phyloP scores from a whole-genome alignment of 2,113 vertebrate species.

The Leptodactylus fuscus region DNA sequence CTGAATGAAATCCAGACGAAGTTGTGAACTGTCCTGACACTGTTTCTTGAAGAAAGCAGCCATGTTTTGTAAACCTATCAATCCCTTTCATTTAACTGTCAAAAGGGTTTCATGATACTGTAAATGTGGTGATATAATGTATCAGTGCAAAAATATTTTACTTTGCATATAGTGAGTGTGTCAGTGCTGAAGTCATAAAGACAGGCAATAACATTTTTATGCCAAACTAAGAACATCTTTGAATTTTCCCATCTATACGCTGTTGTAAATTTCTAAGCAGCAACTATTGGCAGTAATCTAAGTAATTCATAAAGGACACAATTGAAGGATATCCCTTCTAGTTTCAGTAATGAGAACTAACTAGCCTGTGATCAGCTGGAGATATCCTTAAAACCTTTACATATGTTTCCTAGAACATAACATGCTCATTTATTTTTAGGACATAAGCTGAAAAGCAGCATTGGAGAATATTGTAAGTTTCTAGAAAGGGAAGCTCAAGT shows the following conservation, averaged over 20 bases:
- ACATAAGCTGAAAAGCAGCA: not conserved
- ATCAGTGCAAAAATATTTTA: too few relatives aligned
- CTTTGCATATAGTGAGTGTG: too few relatives aligned
- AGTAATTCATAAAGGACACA: conserved; percentile 15
- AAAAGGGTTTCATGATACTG: too few relatives aligned
- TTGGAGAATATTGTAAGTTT: not conserved
- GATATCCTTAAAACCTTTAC: conserved; percentile 26
- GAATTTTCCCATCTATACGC: not conserved
- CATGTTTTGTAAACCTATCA: too few relatives aligned
- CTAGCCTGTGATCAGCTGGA: not conserved
- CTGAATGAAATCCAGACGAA: too few relatives aligned
- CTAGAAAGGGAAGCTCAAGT: not conserved
- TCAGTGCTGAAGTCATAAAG: too few relatives aligned
- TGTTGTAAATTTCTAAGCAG: not conserved
- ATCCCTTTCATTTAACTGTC: too few relatives aligned
- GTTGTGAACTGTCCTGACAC: too few relatives aligned
- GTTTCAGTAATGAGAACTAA: conserved; percentile 6
- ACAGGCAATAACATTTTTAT: too few relatives aligned
- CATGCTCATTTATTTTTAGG: not conserved
- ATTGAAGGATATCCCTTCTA: conserved; percentile 27
- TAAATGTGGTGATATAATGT: too few relatives aligned
- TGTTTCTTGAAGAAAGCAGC: too few relatives aligned
- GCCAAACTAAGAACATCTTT: not conserved
- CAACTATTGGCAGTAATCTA: not conserved
- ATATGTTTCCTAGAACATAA: conserved; percentile 32